These are phyloP conservation scores for Tanytarsus gracilentus DNA, from an alignment of 2,888 invertebrate species.

Conservation along the genomic window DNA sequence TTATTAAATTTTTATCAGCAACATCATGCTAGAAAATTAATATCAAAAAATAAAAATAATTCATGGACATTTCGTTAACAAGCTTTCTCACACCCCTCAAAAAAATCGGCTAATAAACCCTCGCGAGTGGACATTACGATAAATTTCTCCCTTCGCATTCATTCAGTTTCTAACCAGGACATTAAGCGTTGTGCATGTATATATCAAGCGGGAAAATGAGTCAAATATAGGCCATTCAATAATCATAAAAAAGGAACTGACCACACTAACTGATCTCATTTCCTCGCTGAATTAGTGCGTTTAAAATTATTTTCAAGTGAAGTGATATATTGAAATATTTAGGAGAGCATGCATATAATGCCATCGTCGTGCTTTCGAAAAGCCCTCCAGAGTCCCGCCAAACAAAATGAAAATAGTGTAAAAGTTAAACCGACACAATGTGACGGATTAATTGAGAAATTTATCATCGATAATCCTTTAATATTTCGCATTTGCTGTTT, in stretches of 20 bases:
- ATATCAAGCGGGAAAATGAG: slow-evolving; percentile 9
- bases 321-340: not conserved
- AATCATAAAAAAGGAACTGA: slow-evolving; percentile 22
- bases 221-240: slow-evolving; percentile 21
- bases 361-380: slow-evolving; percentile 6
- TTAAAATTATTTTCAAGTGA: not conserved
- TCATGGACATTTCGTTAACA: no score
- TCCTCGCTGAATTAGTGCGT: not conserved
- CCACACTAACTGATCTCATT: slow-evolving; percentile 12
- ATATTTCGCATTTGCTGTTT: slow-evolving; percentile 19
- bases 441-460: not conserved
- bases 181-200: slow-evolving; percentile 18
- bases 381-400: not conserved
- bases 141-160: slow-evolving; percentile 3
- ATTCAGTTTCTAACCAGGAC: slow-evolving; percentile 27
- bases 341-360: slow-evolving; percentile 16
- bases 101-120: not conserved
- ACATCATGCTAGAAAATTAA: not conserved
- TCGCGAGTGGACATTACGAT: slow-evolving; percentile 9
- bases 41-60: not conserved
- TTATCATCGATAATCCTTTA: slow-evolving; percentile 13
- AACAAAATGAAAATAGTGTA: no score
- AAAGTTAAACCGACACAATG: not conserved
- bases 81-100: no score
- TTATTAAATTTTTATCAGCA: no score